A percentile compares a stretch with the other conserved stretches of the same genome.
Evolutionary conservation across 1,140 invertebrate genomes (phyloP).

Genomic region (Steinernema feltiae): DNA sequence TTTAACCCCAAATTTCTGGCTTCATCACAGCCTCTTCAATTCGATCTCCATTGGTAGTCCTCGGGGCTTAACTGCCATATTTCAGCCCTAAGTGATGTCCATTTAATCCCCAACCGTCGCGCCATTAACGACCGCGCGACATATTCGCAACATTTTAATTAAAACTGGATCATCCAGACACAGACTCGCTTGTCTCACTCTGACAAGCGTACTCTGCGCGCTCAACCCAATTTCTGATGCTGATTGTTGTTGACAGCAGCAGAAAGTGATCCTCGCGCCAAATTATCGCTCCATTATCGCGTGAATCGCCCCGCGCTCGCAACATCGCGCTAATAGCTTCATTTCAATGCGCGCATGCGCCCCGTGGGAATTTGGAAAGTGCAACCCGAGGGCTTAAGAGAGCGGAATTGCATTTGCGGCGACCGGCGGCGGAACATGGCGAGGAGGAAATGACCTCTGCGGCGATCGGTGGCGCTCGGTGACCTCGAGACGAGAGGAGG

Average conservation of each 20-base stretch:
- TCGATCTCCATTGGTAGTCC: no score
- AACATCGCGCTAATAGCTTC: background rate
- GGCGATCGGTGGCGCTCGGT: no score
- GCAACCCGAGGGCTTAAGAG: background rate
- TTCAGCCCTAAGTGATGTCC: background rate
- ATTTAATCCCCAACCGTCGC: background rate
- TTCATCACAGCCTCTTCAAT: no score
- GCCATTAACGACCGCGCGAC: background rate
- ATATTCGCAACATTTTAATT: constrained; percentile 9
- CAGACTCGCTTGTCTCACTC: background rate
- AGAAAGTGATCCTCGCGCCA: constrained; percentile 12
- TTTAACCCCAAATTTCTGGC: no score
- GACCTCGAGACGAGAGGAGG: no score
- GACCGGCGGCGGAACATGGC: no score
- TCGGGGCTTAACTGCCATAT: no score
- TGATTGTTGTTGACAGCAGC: constrained; percentile 3
- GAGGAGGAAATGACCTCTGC: no score
- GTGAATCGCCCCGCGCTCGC: background rate
- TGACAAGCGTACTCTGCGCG: no score
- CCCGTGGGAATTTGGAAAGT: background rate
- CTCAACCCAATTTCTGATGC: no score
- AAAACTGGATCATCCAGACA: background rate
- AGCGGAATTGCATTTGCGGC: no score
- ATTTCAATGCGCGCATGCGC: background rate
- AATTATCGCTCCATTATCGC: constrained; percentile 7